Evolutionary conservation across 2,797 vertebrate species (phyloP).

Genomic region (Ataeniobius toweri): DNA sequence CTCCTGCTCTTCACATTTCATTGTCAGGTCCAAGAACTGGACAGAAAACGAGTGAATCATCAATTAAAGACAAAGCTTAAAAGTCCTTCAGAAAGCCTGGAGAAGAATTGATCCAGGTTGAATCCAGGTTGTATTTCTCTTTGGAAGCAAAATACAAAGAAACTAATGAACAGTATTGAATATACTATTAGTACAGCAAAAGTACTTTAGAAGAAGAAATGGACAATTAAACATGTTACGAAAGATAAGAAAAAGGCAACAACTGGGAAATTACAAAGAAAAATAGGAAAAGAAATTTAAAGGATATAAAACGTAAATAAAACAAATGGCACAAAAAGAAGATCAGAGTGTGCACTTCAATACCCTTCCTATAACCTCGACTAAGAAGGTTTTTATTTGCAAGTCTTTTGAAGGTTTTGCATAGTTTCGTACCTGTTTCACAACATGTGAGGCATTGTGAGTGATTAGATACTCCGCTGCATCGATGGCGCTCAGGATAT

Average conservation of each 20-base stretch:
- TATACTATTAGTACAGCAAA: too few species aligned
- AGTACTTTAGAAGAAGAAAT: too few species aligned
- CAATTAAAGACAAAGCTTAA: too few species aligned
- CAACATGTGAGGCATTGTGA: slow-evolving; percentile 84
- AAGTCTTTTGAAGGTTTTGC: neutral
- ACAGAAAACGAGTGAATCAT: too few species aligned
- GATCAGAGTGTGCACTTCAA: neutral
- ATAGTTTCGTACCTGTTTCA: slow-evolving; percentile 80
- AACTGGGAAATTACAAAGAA: neutral
- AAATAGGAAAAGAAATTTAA: neutral
- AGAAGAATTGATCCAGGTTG: too few species aligned
- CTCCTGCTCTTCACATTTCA: too few species aligned
- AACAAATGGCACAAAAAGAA: neutral
- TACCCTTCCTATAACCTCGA: neutral
- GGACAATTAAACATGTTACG: neutral
- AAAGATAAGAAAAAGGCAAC: neutral
- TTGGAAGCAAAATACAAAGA: too few species aligned
- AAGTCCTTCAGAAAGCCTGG: too few species aligned
- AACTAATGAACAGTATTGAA: too few species aligned
- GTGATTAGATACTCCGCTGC: slow-evolving; percentile 87
- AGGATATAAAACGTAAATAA: neutral
- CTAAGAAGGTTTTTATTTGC: neutral
- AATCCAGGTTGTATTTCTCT: too few species aligned
- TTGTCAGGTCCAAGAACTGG: too few species aligned
- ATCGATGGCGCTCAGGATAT: slow-evolving; percentile 85